Evolutionary conservation across 2,888 invertebrate species (phyloP).

Genomic region (Lobophora halterata): DNA sequence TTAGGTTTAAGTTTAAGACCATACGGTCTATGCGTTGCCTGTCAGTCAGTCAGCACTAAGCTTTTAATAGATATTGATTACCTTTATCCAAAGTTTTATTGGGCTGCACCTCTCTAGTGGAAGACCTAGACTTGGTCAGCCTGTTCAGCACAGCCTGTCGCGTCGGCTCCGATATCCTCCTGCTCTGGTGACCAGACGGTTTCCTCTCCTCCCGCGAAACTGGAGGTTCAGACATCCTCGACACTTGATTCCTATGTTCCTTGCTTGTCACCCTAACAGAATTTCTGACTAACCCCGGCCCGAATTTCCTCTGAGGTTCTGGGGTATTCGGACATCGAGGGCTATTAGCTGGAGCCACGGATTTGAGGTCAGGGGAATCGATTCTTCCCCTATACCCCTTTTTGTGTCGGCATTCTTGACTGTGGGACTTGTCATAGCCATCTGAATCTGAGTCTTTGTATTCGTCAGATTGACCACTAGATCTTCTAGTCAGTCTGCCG

Average conservation of each 20-base stretch:
- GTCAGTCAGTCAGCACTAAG: too few relatives aligned
- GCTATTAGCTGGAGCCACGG: slow-evolving; percentile 68
- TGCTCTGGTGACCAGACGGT: slow-evolving; percentile 63
- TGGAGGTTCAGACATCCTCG: slow-evolving; percentile 82
- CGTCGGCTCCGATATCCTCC: slow-evolving; percentile 64
- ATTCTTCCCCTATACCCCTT: slow-evolving; percentile 85
- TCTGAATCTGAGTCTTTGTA: slow-evolving; percentile 71
- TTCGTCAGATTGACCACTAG: slow-evolving; percentile 62
- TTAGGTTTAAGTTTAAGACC: too few relatives aligned
- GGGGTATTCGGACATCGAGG: slow-evolving; percentile 82
- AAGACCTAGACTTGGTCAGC: slow-evolving; percentile 73
- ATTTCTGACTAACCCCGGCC: slow-evolving; percentile 69
- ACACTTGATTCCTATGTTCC: slow-evolving; percentile 77
- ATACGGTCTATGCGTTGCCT: too few relatives aligned
- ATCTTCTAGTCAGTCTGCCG: slow-evolving; percentile 50
- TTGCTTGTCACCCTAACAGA: slow-evolving; percentile 64
- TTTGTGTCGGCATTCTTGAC: slow-evolving; percentile 81
- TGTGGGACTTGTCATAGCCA: slow-evolving; percentile 53
- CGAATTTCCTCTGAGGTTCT: slow-evolving; percentile 82
- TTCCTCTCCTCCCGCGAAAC: slow-evolving; percentile 61
- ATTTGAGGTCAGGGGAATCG: slow-evolving; percentile 76
- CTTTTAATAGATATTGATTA: slow-evolving; percentile 31
- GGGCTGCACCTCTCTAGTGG: slow-evolving; percentile 70
- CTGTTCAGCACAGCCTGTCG: slow-evolving; percentile 65
- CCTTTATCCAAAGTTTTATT: slow-evolving; percentile 64